Evolutionary conservation across 2,888 invertebrate species (phyloP).

Genomic region (Cephus pulcher): DNA sequence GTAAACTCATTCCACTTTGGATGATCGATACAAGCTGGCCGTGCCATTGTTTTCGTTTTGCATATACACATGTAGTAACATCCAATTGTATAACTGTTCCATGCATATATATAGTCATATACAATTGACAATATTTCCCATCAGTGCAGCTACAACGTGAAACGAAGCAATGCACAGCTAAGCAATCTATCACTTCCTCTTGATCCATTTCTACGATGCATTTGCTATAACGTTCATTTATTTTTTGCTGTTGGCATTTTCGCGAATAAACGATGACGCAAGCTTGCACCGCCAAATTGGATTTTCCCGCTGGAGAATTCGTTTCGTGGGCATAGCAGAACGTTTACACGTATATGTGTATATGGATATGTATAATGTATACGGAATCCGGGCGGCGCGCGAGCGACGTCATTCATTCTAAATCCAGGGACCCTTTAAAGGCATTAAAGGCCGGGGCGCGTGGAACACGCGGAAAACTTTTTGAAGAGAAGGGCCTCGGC

Average conservation of each 20-base stretch:
- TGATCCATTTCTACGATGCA: conserved; percentile 12
- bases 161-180: conserved; percentile 6
- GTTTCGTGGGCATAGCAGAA: not conserved
- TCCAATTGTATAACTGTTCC: not conserved
- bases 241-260: not conserved
- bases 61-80: not conserved
- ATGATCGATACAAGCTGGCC: conserved; percentile 22
- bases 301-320: not conserved
- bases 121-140: not conserved
- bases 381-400: not conserved
- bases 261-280: not conserved
- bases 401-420: not conserved
- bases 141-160: not conserved
- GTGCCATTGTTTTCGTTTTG: not conserved
- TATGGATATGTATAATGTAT: not conserved
- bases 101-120: no score
- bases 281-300: not conserved
- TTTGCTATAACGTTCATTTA: not conserved
- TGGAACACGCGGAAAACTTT: not conserved
- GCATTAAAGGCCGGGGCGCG: not conserved
- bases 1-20: conserved; percentile 19
- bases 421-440: not conserved
- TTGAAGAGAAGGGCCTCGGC: not conserved
- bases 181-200: conserved; percentile 19
- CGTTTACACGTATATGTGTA: not conserved